A percentile compares a stretch with the other conserved stretches of the same genome.
phyloP scores from a whole-genome alignment of 2,797 vertebrate genomes.

The Myotis findleyi region DNA sequence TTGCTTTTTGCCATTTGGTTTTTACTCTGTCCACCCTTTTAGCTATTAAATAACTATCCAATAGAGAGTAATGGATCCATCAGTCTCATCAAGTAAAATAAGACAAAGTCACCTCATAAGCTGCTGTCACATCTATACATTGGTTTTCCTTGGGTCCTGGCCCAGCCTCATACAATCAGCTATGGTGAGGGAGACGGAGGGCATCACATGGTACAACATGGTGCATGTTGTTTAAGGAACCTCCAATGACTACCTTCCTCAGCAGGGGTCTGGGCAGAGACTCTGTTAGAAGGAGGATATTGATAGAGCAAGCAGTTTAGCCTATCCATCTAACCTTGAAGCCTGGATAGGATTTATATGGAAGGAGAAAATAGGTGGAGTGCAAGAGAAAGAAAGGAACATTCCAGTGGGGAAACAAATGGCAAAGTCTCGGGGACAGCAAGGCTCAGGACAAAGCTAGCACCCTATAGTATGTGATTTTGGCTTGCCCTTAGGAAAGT shows the following conservation, averaged over 20 bases:
- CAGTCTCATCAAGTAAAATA: neutral
- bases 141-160: neutral
- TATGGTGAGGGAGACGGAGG: neutral
- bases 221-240: neutral
- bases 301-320: neutral
- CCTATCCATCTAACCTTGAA: neutral
- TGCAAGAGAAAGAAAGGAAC: neutral
- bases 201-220: neutral
- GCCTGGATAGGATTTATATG: neutral
- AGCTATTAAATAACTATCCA: neutral
- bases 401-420: neutral
- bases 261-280: neutral
- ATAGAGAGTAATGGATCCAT: neutral
- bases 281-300: neutral
- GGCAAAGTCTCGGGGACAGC: neutral
- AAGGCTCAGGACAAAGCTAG: neutral
- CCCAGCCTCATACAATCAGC: neutral
- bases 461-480: neutral
- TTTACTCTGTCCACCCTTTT: neutral
- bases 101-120: neutral
- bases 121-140: neutral
- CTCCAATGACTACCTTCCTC: neutral
- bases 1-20: neutral
- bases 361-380: neutral
- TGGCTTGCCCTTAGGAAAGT: neutral